Evolutionary conservation across 1,140 invertebrate species (phyloP), one percentile per base, ranked within the genome.

Genomic region (Solenopsis fugax): DNA sequence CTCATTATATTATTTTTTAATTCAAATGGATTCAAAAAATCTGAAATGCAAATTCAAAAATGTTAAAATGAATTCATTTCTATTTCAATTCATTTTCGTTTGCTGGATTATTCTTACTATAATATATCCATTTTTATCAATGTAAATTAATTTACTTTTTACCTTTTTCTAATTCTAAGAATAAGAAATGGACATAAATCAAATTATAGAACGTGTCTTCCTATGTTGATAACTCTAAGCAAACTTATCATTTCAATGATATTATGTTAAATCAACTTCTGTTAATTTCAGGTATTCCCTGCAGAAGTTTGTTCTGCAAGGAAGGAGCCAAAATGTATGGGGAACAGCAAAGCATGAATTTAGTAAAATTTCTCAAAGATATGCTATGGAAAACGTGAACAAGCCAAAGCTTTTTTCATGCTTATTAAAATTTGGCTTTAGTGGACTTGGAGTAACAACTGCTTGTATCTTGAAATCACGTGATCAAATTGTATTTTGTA

Each of bases 271-370:
- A 24, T 60, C 24, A 58, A 52, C 60, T 34, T 45, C 12, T 24
- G 41, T 86, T 41, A 21, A 9, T 93, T 91, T 18, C 24, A 93
- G 91, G 13, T 41, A 85, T 64, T 71, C 81, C 2, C 48, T 87
- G 10, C 72, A 87, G 58, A 88, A 82, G 62, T 45, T 81, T 48
- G 0, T 84, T 24, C 52, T 78, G 16, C 89, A 62, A 73, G 72
- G 77, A 84, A 89, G 87, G 24, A 78, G 18, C 2, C 18, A 85
- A 50, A 56, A 29, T 2, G 5, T 71, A 52, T 80, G 54, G 62
- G 12, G 85, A 29, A 21, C 75, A 24, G n/a, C 77, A 29, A 92
- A 90, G 85, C 86, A 41, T 65, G 87, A 87, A 64, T 88, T 90
- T n/a, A 85, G 24, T n/a, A 78, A 48, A 37, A 62, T 82, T 6